phyloP scores from a whole-genome alignment of 2,888 invertebrate species.

The Epistrophe grossulariae region DNA sequence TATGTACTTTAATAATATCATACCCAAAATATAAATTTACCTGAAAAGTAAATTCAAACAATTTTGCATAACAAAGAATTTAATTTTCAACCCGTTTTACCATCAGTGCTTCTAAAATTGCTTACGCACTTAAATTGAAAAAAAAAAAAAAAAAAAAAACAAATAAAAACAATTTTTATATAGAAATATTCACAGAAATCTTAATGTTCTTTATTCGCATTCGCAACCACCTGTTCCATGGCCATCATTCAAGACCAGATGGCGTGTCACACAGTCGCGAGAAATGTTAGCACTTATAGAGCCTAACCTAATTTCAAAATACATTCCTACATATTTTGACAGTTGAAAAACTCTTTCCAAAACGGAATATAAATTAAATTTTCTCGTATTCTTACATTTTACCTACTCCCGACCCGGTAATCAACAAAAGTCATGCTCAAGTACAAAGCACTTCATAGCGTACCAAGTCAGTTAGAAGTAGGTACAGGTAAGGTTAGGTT shows the following conservation, averaged over 20 bases:
- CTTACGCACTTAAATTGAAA: neutral
- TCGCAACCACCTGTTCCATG: conserved; percentile 47
- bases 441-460: conserved; percentile 12
- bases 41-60: neutral
- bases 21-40: neutral
- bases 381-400: conserved; percentile 3
- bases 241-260: conserved; percentile 64
- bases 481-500: neutral
- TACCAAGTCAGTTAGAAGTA: conserved; percentile 23
- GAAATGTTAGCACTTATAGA: conserved; percentile 31
- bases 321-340: conserved; percentile 46
- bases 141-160: too few species aligned
- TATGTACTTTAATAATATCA: too few species aligned
- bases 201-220: neutral
- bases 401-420: conserved; percentile 20
- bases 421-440: conserved; percentile 25
- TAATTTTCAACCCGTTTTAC: neutral
- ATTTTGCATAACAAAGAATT: neutral
- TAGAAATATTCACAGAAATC: conserved; percentile 8
- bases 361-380: conserved; percentile 63
- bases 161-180: neutral
- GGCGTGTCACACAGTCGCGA: conserved; percentile 16
- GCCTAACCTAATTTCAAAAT: conserved; percentile 45
- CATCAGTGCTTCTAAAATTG: neutral
- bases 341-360: conserved; percentile 38